Base-by-base conservation (phyloP, 2,797 vertebrate genomes). In the Lepus townsendii region DNA sequence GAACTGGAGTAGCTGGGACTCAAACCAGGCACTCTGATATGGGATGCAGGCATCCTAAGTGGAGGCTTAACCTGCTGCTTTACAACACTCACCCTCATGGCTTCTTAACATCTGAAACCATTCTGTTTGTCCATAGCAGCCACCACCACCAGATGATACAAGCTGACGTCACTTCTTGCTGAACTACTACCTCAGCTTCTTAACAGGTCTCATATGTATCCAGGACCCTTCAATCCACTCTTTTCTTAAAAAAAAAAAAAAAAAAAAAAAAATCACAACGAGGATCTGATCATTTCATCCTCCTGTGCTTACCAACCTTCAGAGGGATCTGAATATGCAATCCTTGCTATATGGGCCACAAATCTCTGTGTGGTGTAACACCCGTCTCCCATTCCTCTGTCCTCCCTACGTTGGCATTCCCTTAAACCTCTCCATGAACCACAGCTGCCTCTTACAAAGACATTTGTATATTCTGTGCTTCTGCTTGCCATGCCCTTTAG, bases 141-240 rank as follows among this genome's bases (percentile, higher is more conserved):
- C 27, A 42, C 32, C 7, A 4, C 20, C 6, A n/a, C 11, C 35
- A 27, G 35, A 68, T 42, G 35, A 68, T 42, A 7, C 65, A 90
- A 38, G 47, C 20, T 32, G n/a, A 35, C 32, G 4, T 57, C 16
- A 2, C 30, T 57, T 85, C 79, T 24, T 22, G 27, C n/a, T 62
- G 17, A 73, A 84, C 30, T 71, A 19, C 62, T 80, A 8, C 20
- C 14, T 54, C 19, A 68, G 77, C 72, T 62, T 78, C 30, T 66
- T 71, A 35, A 12, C 54, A 3, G 27, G 27, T n/a, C 14, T 92
- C 47, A 42, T 14, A 20, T 57, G 52, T 24, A 76, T 27, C 30
- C 13, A 11, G 7, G 47, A 26, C 54, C 27, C 77, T 93, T 88
- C 57, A 82, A 71, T 84, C 13, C 63, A 78, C 79, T 72, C 60